Evolutionary conservation across 2,888 invertebrate genomes (phyloP), one percentile per base, ranked within the genome.

Genomic region (Cosmopolites sordidus): DNA sequence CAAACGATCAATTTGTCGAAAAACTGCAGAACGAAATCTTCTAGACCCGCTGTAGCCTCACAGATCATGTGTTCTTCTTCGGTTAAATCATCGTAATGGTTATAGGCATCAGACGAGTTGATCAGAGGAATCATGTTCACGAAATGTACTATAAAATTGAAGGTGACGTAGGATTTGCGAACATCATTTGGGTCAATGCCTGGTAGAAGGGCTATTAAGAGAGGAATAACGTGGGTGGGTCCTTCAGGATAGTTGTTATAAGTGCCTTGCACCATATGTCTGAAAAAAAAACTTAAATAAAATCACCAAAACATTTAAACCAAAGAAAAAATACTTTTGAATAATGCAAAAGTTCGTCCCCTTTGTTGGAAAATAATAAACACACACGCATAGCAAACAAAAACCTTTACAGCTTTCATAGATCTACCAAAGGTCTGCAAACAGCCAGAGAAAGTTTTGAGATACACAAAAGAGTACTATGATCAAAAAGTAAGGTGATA

Each of bases 141-240:
- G 66, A 89, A 83, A 41, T 86, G 83, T 2, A 87, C 79, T 48
- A 93, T 84, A 65, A 92, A 84, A 64, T 89, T 88, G 54, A 92
- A 81, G 0, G 91, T 87, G 16, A 86, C 79, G 46, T 86, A 75
- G 16, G 85, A 85, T 71, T 89, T 89, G 59, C 82, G 80, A 38
- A 86, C 79, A 71, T 95, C 94, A 67, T 95, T 95, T 0, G 91
- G 86, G 71, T 95, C 95, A 39, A 96, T 86, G 11, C 92, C 94
- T 0, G 95, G 94, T 14, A 96, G 74, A 0, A 89, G 79, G 0
- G 86, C 83, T 69, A 88, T 81, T 11, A 95, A 76, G 17, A 95
- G 76, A 0, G 92, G 90, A 14, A 95, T 78, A 0, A 92, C 84
- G 65, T 92, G 89, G 0, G 83, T 81, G 2, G 87, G 86, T 0